These are phyloP conservation scores for Sinopyrophorus schimmeli DNA, from an alignment of 2,888 invertebrate genomes.

Conservation along the genomic window DNA sequence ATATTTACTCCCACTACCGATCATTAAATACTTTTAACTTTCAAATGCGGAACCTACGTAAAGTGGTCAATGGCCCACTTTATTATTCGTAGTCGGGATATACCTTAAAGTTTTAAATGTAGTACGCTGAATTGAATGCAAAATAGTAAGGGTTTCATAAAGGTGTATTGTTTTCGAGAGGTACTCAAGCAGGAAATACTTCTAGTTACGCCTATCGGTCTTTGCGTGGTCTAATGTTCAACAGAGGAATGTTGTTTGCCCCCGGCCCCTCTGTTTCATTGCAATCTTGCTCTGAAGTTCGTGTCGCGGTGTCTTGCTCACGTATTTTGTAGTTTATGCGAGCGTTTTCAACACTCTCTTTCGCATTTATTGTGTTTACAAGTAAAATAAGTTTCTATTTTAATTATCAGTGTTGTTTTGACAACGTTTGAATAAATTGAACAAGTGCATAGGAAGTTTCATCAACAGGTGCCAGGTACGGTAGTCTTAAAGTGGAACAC, in stretches of 20 bases:
- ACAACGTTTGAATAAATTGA: conserved; percentile 10
- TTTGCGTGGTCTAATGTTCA: conserved; percentile 29
- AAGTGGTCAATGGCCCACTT: conserved; percentile 14
- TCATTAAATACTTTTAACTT: conserved; percentile 17
- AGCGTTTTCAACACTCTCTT: conserved; percentile 28
- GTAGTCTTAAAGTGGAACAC: conserved; percentile 11
- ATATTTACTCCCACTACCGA: conserved; percentile 21
- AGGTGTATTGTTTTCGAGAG: conserved; percentile 4
- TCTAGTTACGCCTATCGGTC: conserved; percentile 20
- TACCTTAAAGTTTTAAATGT: background rate
- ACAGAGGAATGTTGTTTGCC: conserved; percentile 44
- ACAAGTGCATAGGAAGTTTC: conserved; percentile 13
- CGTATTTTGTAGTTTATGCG: conserved; percentile 24
- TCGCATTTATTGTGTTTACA: conserved; percentile 9
- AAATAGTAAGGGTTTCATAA: conserved; percentile 7
- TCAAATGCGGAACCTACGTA: conserved; percentile 16
- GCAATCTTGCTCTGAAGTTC: conserved; percentile 18
- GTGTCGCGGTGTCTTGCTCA: conserved; percentile 18
- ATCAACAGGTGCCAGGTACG: conserved; percentile 33
- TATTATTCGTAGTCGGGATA: conserved; percentile 4
- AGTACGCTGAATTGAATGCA: conserved; percentile 4
- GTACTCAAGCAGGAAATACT: conserved; percentile 21
- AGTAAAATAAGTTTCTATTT: conserved; percentile 14
- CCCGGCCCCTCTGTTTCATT: conserved; percentile 43
- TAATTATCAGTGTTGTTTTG: conserved; percentile 17